phyloP scores from a whole-genome alignment of 2,888 invertebrate species.

The Octodonta nipae region DNA sequence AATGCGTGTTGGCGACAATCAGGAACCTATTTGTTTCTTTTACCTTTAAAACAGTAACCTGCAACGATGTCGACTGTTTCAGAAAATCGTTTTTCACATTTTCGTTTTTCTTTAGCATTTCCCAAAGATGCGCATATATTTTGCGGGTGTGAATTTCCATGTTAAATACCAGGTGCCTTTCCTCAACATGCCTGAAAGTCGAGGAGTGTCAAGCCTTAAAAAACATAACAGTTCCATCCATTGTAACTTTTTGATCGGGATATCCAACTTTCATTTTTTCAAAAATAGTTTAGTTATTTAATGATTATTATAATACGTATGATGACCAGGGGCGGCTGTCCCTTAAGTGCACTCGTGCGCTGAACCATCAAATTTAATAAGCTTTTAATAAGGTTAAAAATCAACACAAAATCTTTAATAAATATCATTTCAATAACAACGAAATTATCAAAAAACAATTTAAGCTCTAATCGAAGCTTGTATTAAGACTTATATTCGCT shows the following conservation, averaged over 20 bases:
- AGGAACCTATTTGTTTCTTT: constrained; percentile 41
- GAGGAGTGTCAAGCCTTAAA: no score
- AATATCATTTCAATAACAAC: no score
- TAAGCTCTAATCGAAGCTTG: no score
- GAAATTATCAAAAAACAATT: no score
- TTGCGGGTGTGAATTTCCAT: constrained; percentile 39
- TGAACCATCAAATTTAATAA: no score
- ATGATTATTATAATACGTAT: constrained; percentile 2
- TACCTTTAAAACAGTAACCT: constrained; percentile 44
- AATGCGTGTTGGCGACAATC: constrained; percentile 70
- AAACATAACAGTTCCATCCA: background rate
- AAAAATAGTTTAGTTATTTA: no score
- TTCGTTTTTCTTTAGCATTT: constrained; percentile 42
- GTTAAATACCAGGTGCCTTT: constrained; percentile 43
- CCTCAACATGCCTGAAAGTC: constrained; percentile 39
- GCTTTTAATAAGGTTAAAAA: no score
- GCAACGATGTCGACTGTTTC: constrained; percentile 51
- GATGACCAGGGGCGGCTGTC: no score
- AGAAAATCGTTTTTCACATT: constrained; percentile 43
- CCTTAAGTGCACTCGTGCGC: background rate
- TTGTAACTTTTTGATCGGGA: no score
- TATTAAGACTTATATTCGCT: no score
- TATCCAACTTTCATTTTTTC: no score
- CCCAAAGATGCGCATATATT: constrained; percentile 44
- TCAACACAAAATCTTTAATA: no score